phyloP scores from a whole-genome alignment of 2,888 invertebrate species.

The Mythimna pallens region DNA sequence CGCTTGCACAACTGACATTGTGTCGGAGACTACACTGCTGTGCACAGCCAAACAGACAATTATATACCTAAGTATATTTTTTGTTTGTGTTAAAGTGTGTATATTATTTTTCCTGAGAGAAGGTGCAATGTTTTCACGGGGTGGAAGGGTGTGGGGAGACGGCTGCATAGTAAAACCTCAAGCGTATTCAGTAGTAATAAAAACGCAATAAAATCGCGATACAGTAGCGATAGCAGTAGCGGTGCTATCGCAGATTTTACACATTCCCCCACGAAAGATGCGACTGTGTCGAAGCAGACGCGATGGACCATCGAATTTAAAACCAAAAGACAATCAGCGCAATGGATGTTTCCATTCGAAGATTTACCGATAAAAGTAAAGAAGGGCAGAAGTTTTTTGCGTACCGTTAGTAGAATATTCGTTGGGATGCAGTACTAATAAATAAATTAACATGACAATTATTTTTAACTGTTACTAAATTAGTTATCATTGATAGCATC shows the following conservation, averaged over 20 bases:
- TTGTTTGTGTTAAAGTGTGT: neutral
- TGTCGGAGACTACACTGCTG: neutral
- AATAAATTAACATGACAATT: too few species aligned
- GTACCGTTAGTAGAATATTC: too few species aligned
- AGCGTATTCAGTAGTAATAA: neutral
- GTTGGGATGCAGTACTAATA: too few species aligned
- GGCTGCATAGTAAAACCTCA: neutral
- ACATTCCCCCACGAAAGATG: neutral
- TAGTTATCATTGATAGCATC: neutral
- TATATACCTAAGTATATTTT: neutral
- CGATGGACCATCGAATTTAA: neutral
- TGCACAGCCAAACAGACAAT: neutral
- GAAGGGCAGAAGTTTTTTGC: too few species aligned
- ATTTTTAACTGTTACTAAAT: too few species aligned
- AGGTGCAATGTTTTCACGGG: neutral
- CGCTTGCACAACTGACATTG: constrained; percentile 25
- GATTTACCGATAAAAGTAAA: too few species aligned
- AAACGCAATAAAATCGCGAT: too few species aligned
- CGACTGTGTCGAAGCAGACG: neutral
- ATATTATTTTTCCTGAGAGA: neutral
- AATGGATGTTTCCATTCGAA: too few species aligned
- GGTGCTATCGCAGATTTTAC: neutral
- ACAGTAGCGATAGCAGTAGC: too few species aligned
- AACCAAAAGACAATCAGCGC: too few species aligned
- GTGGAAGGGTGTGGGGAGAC: neutral